phyloP scores from a whole-genome alignment of 2,113 vertebrate species.

The Ochotona curzoniae region DNA sequence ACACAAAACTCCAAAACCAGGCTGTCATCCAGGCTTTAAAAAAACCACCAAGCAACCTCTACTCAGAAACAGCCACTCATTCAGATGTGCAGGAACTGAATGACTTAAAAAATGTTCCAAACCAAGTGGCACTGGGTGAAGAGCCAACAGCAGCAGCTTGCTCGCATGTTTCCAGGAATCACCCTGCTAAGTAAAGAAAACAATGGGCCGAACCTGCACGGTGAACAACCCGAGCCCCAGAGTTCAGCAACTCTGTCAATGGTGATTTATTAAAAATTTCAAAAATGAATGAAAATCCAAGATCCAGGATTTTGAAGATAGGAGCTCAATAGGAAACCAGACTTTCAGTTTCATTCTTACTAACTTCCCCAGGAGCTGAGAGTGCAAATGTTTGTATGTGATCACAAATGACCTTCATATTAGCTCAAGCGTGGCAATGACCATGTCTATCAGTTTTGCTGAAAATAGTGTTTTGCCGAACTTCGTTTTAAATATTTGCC shows the following conservation, averaged over 20 bases:
- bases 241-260: background rate
- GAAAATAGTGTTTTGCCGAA: too few relatives aligned
- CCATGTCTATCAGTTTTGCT: too few relatives aligned
- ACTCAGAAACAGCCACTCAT: conserved; percentile 74
- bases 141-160: conserved; percentile 63
- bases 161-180: conserved; percentile 76
- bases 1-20: conserved; percentile 70
- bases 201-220: background rate
- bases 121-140: conserved; percentile 61
- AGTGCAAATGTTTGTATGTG: background rate
- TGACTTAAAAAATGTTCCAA: conserved; percentile 68
- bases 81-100: conserved; percentile 61
- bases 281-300: background rate
- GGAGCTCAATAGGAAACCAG: conserved; percentile 6
- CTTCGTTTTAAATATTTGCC: too few relatives aligned
- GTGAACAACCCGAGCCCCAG: conserved; percentile 47
- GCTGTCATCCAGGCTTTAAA: conserved; percentile 66
- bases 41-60: conserved; percentile 73
- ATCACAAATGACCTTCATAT: background rate
- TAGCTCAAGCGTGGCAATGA: too few relatives aligned
- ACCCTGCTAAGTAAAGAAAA: conserved; percentile 70
- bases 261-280: background rate
- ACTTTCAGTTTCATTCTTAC: background rate
- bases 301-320: background rate
- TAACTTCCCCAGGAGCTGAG: background rate